phyloP scores from a whole-genome alignment of 2,888 invertebrate genomes.

The Blera fallax region DNA sequence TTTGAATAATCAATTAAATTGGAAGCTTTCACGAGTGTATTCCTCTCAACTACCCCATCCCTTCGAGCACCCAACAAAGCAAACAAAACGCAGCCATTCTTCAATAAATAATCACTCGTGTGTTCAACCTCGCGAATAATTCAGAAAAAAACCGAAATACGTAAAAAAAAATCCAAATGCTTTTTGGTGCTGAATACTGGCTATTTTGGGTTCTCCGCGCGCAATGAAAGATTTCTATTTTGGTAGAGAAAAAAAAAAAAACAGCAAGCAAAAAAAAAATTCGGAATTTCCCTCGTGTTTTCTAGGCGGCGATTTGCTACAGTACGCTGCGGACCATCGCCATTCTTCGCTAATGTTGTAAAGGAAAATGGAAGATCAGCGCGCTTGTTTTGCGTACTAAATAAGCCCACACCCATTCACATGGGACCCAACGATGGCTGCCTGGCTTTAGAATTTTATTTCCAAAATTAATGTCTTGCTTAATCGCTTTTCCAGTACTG shows the following conservation, averaged over 20 bases:
- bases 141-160: slow-evolving; percentile 17
- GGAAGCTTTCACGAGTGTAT: slow-evolving; percentile 6
- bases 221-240: slow-evolving; percentile 64
- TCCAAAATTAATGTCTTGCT: slow-evolving; percentile 67
- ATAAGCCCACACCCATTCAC: slow-evolving; percentile 38
- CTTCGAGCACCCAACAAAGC: background rate
- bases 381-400: slow-evolving; percentile 23
- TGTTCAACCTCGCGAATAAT: slow-evolving; percentile 45
- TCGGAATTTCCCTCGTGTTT: slow-evolving; percentile 55
- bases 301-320: slow-evolving; percentile 50
- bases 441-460: slow-evolving; percentile 50
- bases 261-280: background rate
- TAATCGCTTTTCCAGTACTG: slow-evolving; percentile 70
- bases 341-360: slow-evolving; percentile 14
- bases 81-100: slow-evolving; percentile 14
- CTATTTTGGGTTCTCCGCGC: slow-evolving; percentile 59
- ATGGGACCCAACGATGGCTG: background rate
- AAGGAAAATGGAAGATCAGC: slow-evolving; percentile 33
- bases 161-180: slow-evolving; percentile 3
- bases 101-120: background rate
- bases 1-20: slow-evolving; percentile 34
- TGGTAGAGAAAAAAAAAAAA: slow-evolving; percentile 21
- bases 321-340: slow-evolving; percentile 6
- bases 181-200: slow-evolving; percentile 16
- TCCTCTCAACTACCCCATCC: background rate